Base-by-base conservation (phyloP, 2,888 invertebrate species). In the Sphaerophoria rueppellii region DNA sequence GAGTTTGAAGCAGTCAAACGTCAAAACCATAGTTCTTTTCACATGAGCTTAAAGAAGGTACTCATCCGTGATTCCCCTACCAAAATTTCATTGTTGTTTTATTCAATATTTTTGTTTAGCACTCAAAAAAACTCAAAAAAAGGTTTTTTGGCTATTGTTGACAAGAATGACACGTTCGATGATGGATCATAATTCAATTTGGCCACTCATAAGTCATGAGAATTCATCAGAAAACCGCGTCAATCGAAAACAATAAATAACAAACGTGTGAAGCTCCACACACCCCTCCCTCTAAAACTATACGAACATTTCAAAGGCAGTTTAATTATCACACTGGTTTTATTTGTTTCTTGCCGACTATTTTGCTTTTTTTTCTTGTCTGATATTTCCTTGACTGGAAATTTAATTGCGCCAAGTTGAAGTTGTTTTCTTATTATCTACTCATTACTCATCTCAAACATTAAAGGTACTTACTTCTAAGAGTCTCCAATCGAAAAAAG, bases 401-500 rank as follows among this genome's bases (percentile, higher is more conserved):
- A 11, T 32, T 54, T 32, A 67, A 54, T 32, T 37, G 24, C 24
- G 67, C n/a, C n/a, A 54, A 67, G 24, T 24, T 4, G n/a, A 54
- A 67, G 24, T 24, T 4, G 6, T 40, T 46, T 32, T 1, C 0
- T 16, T 50, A 16, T 37, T 11, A 9, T 4, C 35, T 12, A 12
- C 14, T 52, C 12, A 11, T 55, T 14, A 24, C n/a, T 40, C 24
- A 40, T 37, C 12, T 52, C 0, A 24, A 4, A 12, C 0, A 12
- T 4, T 50, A 14, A 46, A n/a, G 46, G 12, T 14, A 83, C 87
- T 88, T 91, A 94, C 94, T 93, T 94, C 95, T 16, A 95, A 93
- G 32, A 95, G 89, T 65, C 93, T 93, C 95, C 95, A 95, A 78
- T 95, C 95, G 89, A 95, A 95, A n/a, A 70, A 92, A 91, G 87